phyloP scores from a whole-genome alignment of 2,888 invertebrate genomes.

The Cheilosia vulpina region DNA sequence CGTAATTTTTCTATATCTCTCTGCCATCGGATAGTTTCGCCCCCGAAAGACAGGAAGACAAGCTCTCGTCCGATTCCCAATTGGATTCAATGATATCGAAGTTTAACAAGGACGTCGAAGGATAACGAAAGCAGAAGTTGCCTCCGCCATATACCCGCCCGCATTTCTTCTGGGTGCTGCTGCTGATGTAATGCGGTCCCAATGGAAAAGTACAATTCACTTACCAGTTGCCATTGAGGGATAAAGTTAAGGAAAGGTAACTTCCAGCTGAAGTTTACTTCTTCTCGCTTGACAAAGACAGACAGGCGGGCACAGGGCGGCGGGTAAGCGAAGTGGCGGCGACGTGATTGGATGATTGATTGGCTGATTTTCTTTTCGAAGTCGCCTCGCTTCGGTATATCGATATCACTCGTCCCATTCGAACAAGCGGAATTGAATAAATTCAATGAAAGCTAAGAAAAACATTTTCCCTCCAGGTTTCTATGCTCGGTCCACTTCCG shows the following conservation, averaged over 20 bases:
- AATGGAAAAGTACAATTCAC: slow-evolving; percentile 57
- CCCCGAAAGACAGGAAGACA: slow-evolving; percentile 37
- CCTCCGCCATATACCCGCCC: neutral
- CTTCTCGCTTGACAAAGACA: neutral
- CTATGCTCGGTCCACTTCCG: slow-evolving; percentile 1
- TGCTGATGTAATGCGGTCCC: slow-evolving; percentile 18
- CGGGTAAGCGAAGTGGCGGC: slow-evolving; percentile 1
- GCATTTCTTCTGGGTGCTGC: neutral
- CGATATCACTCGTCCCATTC: slow-evolving; percentile 33
- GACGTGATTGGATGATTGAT: slow-evolving; percentile 73
- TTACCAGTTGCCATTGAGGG: slow-evolving; percentile 15
- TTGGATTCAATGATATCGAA: slow-evolving; percentile 63
- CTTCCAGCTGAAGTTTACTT: slow-evolving; percentile 32
- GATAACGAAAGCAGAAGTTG: slow-evolving; percentile 17
- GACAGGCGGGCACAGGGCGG: neutral
- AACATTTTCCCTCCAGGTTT: neutral
- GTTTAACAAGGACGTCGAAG: slow-evolving; percentile 51
- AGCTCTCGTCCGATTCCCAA: slow-evolving; percentile 46
- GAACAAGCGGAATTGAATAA: slow-evolving; percentile 71
- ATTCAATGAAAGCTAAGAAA: slow-evolving; percentile 60
- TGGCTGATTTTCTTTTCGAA: slow-evolving; percentile 69
- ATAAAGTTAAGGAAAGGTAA: slow-evolving; percentile 34
- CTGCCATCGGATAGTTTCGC: slow-evolving; percentile 13
- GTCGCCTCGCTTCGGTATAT: slow-evolving; percentile 17
- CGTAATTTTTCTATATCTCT: slow-evolving; percentile 35